Evolutionary conservation across 2,113 vertebrate genomes (phyloP).

Genomic region (Nymphicus hollandicus): DNA sequence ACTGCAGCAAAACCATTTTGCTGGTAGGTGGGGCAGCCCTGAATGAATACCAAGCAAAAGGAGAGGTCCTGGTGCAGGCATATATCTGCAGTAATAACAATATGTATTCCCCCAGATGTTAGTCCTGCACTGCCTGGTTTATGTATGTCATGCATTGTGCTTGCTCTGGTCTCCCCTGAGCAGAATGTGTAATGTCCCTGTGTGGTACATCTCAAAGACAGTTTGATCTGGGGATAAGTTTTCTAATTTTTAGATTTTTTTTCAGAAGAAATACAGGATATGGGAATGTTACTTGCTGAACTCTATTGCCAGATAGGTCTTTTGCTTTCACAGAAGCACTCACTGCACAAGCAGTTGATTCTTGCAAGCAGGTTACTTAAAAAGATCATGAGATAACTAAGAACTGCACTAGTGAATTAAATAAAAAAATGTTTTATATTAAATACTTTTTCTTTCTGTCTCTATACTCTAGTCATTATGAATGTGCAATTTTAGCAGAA

Average conservation of each 20-base stretch:
- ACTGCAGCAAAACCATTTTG: accelerated
- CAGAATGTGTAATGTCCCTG: background rate
- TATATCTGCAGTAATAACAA: background rate
- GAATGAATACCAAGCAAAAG: background rate
- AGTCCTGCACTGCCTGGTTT: background rate
- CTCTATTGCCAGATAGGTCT: background rate
- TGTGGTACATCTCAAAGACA: background rate
- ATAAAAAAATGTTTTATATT: background rate
- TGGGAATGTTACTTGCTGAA: background rate
- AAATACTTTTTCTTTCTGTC: background rate
- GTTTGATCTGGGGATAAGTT: background rate
- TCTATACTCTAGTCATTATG: background rate
- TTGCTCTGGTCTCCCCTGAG: background rate
- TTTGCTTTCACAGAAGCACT: background rate
- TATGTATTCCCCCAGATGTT: background rate
- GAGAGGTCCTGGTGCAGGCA: background rate
- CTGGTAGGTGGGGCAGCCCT: background rate
- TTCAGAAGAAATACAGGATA: background rate
- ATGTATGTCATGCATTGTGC: background rate
- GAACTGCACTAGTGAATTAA: background rate
- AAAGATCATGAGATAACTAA: background rate
- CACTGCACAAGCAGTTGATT: background rate
- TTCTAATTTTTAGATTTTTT: background rate
- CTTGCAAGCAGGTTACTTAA: background rate
- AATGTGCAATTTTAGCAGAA: background rate